Base-by-base conservation (phyloP, 2,888 invertebrate genomes). In the Coelopa pilipes region DNA sequence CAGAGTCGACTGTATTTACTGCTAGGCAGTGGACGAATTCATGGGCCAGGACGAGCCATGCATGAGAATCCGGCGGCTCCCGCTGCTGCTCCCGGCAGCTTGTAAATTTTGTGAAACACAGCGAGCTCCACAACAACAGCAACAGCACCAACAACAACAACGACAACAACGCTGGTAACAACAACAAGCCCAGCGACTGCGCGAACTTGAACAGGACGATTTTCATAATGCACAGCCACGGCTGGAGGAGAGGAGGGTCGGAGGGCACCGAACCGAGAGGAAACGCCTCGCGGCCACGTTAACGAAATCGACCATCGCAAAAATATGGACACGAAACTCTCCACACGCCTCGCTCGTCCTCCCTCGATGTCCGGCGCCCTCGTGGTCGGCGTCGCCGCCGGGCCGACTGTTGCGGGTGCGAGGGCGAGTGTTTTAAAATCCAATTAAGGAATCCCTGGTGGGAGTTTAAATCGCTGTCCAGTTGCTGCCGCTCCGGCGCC, bases 361-460 rank as follows among this genome's bases (percentile, higher is more conserved):
- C 24, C 24, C 24, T 19, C 24, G 19, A 21, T 59, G 13, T 10
- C 21, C 24, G 10, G 24, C 21, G 57, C 63, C 46, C 34, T 34
- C 34, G 34, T 34, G 34, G 34, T 34, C 34, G 34, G 21, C 17
- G 21, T 57, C 45, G 46, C 10, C n/a, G 3, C 10, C 10, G 10
- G 1, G 1, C 34, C 21, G 34, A 34, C 34, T 62, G 62, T 21
- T 21, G 60, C 21, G 21, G 21, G 60, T 60, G 60, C 19, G 60
- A 34, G 70, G 59, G 80, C 79, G 81, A 85, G 87, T 85, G 84
- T 86, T 87, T 87, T 86, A 86, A 87, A 87, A 87, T 87, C 87
- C 87, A 87, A 87, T 87, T 87, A 87, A 87, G 86, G 84, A 85
- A 83, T 82, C 84, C 83, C 84, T 81, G 81, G 81, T 81, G 83